Base-by-base conservation (phyloP, 2,888 invertebrate species). In the Chaetogeoica ovagalla region DNA sequence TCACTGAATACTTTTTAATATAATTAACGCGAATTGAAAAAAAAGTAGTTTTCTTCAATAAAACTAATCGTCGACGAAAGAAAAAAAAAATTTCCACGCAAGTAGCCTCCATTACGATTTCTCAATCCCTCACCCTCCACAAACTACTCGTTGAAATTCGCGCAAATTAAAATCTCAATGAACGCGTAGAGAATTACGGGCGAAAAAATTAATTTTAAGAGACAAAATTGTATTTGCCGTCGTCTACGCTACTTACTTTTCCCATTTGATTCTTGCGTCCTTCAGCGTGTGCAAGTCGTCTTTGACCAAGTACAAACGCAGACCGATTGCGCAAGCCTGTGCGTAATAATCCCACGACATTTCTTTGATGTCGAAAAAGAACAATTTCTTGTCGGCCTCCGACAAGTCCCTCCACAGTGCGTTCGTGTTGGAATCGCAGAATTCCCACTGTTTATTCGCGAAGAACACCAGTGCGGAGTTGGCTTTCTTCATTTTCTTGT, bases 301-400 rank as follows among this genome's bases (percentile, higher is more conserved):
- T 82, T 88, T 88, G 74, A 89, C 85, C 60, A 89, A 85, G 83
- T 87, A 89, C 60, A 86, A 85, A 77, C 88, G 86, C 68, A 88
- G 85, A 37, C 89, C 89, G 83, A 88, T 85, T 70, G 88, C 86
- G 83, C 89, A 89, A 76, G 87, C 87, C 83, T 87, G 87, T 75
- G 89, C 85, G 83, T 89, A 89, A 30, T 85, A 85, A 55, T 86
- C 86, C 89, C 89, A 89, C 82, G 88, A 85, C 72, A 89, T 85
- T 82, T 86, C 84, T 55, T 85, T 85, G n/a, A 88, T 85, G 83
- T 88, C 87, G 83, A 88, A 88, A 83, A 87, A 87, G 84, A 87
- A 89, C 71, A 85, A 82, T 84, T 87, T 84, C 83, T 85, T 84
- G 82, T 85, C 86, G 81, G 84, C 84, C 2, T 84, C 84, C 59